Conservation (phyloP, 2,888 invertebrate species). For the Prosapia bicincta region DNA sequence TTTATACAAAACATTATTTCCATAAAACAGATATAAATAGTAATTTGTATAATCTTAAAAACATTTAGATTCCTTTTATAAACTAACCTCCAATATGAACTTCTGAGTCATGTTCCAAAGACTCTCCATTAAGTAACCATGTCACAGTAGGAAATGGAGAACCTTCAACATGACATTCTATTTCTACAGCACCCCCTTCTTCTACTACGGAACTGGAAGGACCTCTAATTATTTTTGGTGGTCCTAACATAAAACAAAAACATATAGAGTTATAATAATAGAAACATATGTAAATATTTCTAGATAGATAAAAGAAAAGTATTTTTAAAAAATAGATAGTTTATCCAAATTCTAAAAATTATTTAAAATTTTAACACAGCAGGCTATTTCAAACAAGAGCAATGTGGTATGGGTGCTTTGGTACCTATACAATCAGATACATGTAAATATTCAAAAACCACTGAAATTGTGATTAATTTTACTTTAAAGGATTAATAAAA, state of each 20-base stretch:
- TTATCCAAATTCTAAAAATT: background rate
- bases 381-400: too few species aligned
- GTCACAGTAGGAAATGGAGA: slow-evolving; percentile 70
- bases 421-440: too few species aligned
- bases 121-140: slow-evolving; percentile 84
- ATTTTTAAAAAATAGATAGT: background rate
- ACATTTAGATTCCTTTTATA: too few species aligned
- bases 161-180: slow-evolving; percentile 61
- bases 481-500: too few species aligned
- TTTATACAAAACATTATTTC: too few species aligned
- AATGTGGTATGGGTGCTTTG: too few species aligned
- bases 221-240: slow-evolving; percentile 46
- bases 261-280: too few species aligned
- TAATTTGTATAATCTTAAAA: too few species aligned
- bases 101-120: slow-evolving; percentile 56
- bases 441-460: too few species aligned
- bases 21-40: too few species aligned
- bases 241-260: slow-evolving; percentile 41
- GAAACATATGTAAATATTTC: slow-evolving; percentile 1
- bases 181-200: slow-evolving; percentile 51
- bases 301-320: background rate
- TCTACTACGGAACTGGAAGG: slow-evolving; percentile 48
- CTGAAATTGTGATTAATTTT: too few species aligned
- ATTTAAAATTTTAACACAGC: too few species aligned
- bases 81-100: slow-evolving; percentile 47